These are phyloP conservation scores for Lagria hirta DNA, from an alignment of 2,888 invertebrate genomes.

Conservation along the genomic window DNA sequence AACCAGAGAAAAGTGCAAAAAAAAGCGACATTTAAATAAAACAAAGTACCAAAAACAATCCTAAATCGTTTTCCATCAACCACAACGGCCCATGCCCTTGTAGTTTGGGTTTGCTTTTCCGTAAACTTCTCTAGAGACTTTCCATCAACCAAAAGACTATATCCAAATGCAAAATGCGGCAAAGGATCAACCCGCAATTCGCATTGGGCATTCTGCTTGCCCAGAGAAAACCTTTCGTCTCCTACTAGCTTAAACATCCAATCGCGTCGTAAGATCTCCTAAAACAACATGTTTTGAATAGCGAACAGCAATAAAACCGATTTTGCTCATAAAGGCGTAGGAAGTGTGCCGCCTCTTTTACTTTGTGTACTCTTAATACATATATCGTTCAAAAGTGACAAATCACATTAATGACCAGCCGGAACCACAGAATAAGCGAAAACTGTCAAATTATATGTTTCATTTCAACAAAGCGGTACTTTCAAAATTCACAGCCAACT, in stretches of 20 bases:
- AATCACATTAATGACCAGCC: too few relatives aligned
- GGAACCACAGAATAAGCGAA: too few relatives aligned
- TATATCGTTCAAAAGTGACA: too few relatives aligned
- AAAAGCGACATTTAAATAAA: not conserved
- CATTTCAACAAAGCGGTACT: too few relatives aligned
- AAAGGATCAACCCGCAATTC: constrained; percentile 61
- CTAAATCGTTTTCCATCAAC: constrained; percentile 60
- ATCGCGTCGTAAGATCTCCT: constrained; percentile 75
- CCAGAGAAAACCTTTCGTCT: constrained; percentile 74
- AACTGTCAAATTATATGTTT: too few relatives aligned
- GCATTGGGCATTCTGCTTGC: constrained; percentile 54
- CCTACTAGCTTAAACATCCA: constrained; percentile 95
- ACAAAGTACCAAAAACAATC: constrained; percentile 68
- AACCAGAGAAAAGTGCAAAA: not conserved
- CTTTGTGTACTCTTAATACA: too few relatives aligned
- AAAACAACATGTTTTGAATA: constrained; percentile 31
- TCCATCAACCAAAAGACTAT: constrained; percentile 79
- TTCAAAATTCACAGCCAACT: too few relatives aligned
- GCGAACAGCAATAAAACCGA: too few relatives aligned
- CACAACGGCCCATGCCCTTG: constrained; percentile 72
- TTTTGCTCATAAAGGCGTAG: too few relatives aligned
- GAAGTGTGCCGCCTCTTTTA: too few relatives aligned
- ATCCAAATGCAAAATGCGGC: constrained; percentile 77
- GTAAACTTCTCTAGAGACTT: constrained; percentile 78
- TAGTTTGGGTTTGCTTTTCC: constrained; percentile 74